phyloP scores from a whole-genome alignment of 2,113 vertebrate species.

The Crotalus helleri region DNA sequence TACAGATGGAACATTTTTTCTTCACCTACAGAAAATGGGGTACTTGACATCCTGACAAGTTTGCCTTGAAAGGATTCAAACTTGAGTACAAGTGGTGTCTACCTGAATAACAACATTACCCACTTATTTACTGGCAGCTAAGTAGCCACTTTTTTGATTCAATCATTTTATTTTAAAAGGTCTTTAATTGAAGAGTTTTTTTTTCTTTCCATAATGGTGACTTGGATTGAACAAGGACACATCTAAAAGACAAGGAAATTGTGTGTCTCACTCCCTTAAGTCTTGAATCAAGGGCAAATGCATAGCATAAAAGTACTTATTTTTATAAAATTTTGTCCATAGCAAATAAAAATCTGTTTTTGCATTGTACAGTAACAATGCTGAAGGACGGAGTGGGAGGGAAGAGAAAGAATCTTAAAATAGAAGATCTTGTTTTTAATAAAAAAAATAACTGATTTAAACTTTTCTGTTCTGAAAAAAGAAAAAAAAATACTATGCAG shows the following conservation, averaged over 20 bases:
- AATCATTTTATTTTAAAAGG: constrained; percentile 23
- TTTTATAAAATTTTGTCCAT: neutral
- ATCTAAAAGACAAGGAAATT: neutral
- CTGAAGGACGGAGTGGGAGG: neutral
- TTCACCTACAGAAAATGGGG: neutral
- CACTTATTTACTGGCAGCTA: constrained; percentile 2
- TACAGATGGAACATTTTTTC: neutral
- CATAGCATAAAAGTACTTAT: neutral
- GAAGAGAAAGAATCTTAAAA: neutral
- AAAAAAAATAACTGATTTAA: neutral
- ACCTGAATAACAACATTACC: neutral
- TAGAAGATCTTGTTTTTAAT: neutral
- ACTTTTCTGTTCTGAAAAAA: neutral
- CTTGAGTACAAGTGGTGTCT: constrained; percentile 1
- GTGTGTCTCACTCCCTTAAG: neutral
- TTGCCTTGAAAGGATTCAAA: constrained; percentile 5
- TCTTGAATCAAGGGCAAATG: neutral
- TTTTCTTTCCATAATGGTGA: neutral
- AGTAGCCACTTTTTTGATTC: neutral
- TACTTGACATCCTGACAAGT: constrained; percentile 6
- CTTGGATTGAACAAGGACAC: neutral
- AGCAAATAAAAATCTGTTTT: neutral
- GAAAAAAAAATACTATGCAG: neutral
- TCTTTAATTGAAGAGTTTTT: neutral
- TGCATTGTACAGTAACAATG: neutral